A percentile compares a stretch with the other conserved stretches of the same genome.
phyloP scores from a whole-genome alignment of 1,140 invertebrate genomes.

The Aphaenogaster rudis region DNA sequence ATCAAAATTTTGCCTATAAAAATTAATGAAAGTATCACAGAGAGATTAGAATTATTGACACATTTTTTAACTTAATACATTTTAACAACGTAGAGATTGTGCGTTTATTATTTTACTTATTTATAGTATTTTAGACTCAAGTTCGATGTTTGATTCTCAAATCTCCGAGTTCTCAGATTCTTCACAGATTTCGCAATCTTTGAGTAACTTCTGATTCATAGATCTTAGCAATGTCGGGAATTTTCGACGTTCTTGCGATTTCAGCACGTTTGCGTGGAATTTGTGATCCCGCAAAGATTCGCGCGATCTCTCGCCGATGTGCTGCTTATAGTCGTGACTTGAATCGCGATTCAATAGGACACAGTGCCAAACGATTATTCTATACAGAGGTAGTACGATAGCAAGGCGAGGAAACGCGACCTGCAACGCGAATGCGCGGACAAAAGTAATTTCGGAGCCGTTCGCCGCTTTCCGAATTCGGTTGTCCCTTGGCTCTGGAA shows the following conservation, averaged over 20 bases:
- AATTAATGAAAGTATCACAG: not conserved
- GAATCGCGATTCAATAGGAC: conserved; percentile 28
- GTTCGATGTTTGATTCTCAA: not conserved
- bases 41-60: not conserved
- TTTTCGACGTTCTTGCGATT: not conserved
- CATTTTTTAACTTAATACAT: not conserved
- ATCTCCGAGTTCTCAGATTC: not conserved
- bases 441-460: conserved; percentile 20
- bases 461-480: conserved; percentile 52
- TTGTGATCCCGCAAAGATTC: not conserved
- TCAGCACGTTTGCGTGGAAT: not conserved
- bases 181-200: not conserved
- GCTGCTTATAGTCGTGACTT: conserved; percentile 6
- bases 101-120: not conserved
- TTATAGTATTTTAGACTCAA: not conserved
- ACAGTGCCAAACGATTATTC: conserved; percentile 58
- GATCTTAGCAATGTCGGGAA: not conserved
- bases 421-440: conserved; percentile 1
- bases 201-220: not conserved
- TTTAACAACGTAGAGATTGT: not conserved
- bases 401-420: conserved; percentile 12
- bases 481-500: conserved; percentile 6
- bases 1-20: not conserved
- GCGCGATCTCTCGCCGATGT: conserved; percentile 5
- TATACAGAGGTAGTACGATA: conserved; percentile 5